Base-by-base conservation (phyloP, 2,888 invertebrate species). In the Galerucella nymphaeae region DNA sequence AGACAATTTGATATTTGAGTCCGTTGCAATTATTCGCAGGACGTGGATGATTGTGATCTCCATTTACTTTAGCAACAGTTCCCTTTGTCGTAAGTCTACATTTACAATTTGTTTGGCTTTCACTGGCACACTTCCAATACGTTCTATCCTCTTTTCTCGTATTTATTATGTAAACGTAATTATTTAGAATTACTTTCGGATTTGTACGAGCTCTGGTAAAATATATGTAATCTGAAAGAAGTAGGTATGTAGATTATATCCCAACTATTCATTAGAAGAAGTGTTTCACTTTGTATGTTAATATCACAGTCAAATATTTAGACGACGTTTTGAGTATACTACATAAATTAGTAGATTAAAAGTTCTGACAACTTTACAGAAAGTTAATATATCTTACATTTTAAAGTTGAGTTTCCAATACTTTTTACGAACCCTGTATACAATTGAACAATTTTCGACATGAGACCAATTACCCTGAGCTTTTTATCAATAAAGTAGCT, bases 51-150 rank as follows among this genome's bases (percentile, higher is more conserved):
- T 82, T 82, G 71, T 82, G 82, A n/a, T 71, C 73, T 48, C 75
- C 72, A 59, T 71, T 70, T 48, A 78, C 71, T 42, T 68, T 74
- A 16, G 79, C 75, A 6, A 75, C 66, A 63, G 69, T 77, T 62
- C 79, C 80, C 30, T 76, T 77, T 2, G 82, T 80, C 13, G 76
- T 78, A 13, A 82, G 66, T 50, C 78, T 71, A 4, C 80, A 79
- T 73, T 76, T 78, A 68, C 83, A 83, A 65, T 75, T 78, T 0
- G 75, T 77, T 63, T 80, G 80, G 38, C 10, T 10, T 53, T 77
- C 81, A 8, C 77, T 78, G 6, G 78, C 78, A 63, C 83, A 83
- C 50, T 80, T 80, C 83, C 83, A 83, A 48, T 80, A 78, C 0
- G 81, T 80, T 62, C 79, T 79, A 48, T 80, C 78, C 1, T 77